Base-by-base conservation (phyloP, 2,797 vertebrate species). In the Tadarida brasiliensis region DNA sequence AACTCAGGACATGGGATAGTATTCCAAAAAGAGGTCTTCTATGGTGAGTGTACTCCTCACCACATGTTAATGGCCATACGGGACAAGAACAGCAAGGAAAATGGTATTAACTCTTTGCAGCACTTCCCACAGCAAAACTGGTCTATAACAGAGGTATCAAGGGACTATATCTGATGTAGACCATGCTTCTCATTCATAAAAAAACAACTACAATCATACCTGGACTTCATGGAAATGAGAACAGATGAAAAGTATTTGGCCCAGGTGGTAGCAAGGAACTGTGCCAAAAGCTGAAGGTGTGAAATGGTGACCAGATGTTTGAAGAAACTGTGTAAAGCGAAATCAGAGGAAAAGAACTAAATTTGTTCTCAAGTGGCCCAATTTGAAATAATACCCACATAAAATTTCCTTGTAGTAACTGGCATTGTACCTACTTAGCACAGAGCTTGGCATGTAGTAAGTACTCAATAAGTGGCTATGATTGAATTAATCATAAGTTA, bases 151-250 rank as follows among this genome's bases (percentile, higher is more conserved):
- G n/a, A 65, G 47, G 11, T 80, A 10, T 67, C 22, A 83, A 1
- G 1, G 44, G 26, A 63, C 54, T 74, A 78, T 65, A 90, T 80
- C 24, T 84, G 16, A 26, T 73, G 16, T 68, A 80, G n/a, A 44
- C 5, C 44, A 88, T 61, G 30, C 14, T 94, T 84, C 44, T 84
- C 54, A 91, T 94, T 93, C n/a, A 93, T 78, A 81, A 94, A 94
- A 94, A 94, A 93, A 85, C 90, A 68, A 56, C 70, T 51, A n/a
- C 39, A 93, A 28, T 12, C 51, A 74, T 91, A 83, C n/a, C 54
- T 93, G 28, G 26, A 80, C 26, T 74, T 61, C 44, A 88, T 57
- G 22, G 26, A 90, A 94, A 87, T 74, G 22, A 11, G 47, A 87
- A 96, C 1, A 28, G 49, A 83, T 90, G 16, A 94, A 87, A 83